These are phyloP conservation scores for Helleia helle DNA, from an alignment of 2,888 invertebrate genomes.

Conservation along the genomic window DNA sequence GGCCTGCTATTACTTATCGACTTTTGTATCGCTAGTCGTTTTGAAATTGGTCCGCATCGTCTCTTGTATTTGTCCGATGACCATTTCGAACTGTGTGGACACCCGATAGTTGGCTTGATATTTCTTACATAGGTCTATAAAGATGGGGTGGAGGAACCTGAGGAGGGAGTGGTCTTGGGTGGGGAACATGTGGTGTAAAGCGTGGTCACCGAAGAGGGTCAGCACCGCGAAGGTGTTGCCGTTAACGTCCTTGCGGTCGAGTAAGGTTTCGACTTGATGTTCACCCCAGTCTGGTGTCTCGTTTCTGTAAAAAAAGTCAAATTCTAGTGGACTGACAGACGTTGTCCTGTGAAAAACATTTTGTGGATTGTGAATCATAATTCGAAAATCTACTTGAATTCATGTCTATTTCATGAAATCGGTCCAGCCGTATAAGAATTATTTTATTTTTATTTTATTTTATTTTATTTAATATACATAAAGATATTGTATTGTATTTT, in stretches of 20 bases:
- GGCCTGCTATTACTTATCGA: too few relatives aligned
- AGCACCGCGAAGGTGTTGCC: conserved; percentile 77
- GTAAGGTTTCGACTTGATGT: conserved; percentile 80
- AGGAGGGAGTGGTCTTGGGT: conserved; percentile 82
- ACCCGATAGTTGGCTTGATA: conserved; percentile 58
- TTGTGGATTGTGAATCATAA: too few relatives aligned
- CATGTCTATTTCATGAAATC: too few relatives aligned
- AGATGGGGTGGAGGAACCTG: conserved; percentile 73
- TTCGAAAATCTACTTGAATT: too few relatives aligned
- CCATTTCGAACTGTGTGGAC: conserved; percentile 70
- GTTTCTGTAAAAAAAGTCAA: conserved; percentile 30
- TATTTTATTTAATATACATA: too few relatives aligned
- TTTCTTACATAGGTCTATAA: conserved; percentile 51
- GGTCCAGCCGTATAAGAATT: too few relatives aligned
- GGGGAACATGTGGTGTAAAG: conserved; percentile 84
- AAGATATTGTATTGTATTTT: too few relatives aligned
- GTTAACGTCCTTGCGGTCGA: conserved; percentile 79
- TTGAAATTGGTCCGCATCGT: conserved; percentile 14
- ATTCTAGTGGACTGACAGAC: too few relatives aligned
- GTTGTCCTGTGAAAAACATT: too few relatives aligned
- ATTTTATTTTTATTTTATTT: too few relatives aligned
- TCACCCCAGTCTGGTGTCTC: conserved; percentile 81
- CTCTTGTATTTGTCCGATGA: conserved; percentile 76
- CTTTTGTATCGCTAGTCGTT: too few relatives aligned
- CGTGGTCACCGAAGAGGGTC: conserved; percentile 83